Conservation (phyloP, 2,888 invertebrate genomes). For the Drosophila sordidula region DNA sequence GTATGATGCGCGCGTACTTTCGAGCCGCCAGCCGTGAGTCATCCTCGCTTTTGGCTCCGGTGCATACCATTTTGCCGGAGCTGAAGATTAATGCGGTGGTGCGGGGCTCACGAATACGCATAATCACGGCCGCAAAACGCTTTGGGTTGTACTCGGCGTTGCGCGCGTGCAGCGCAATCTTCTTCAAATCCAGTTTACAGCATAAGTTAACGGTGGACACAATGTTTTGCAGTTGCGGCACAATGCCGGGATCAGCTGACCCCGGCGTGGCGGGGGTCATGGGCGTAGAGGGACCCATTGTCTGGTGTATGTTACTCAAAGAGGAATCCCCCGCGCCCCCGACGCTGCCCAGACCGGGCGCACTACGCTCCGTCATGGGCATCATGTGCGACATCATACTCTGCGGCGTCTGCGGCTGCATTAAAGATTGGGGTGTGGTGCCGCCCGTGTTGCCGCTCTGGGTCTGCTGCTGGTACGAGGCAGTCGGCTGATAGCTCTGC, state of each 20-base stretch:
- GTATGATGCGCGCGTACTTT: slow-evolving; percentile 94
- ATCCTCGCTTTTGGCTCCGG: slow-evolving; percentile 93
- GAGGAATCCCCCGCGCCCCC: slow-evolving; percentile 57
- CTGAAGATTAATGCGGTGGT: slow-evolving; percentile 92
- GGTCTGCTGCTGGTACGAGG: slow-evolving; percentile 84
- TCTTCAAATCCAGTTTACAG: slow-evolving; percentile 97
- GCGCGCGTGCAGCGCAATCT: slow-evolving; percentile 98
- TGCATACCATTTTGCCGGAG: slow-evolving; percentile 94
- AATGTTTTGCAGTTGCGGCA: slow-evolving; percentile 95
- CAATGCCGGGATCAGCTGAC: slow-evolving; percentile 96
- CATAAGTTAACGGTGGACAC: slow-evolving; percentile 98
- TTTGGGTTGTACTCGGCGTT: slow-evolving; percentile 99
- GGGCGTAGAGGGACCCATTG: slow-evolving; percentile 91
- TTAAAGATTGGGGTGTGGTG: slow-evolving; percentile 92
- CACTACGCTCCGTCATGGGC: slow-evolving; percentile 85
- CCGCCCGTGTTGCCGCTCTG: slow-evolving; percentile 59
- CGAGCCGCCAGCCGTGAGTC: slow-evolving; percentile 92
- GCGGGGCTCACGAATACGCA: slow-evolving; percentile 95
- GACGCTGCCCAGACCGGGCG: slow-evolving; percentile 26
- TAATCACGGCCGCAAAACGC: slow-evolving; percentile 99
- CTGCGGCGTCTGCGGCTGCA: slow-evolving; percentile 96
- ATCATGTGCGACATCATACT: slow-evolving; percentile 94
- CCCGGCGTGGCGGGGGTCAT: slow-evolving; percentile 96
- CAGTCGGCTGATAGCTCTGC: slow-evolving; percentile 90
- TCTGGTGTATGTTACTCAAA: slow-evolving; percentile 84